Evolutionary conservation across 1,140 invertebrate species (phyloP), one percentile per base, ranked within the genome.

Genomic region (Sinella curviseta): DNA sequence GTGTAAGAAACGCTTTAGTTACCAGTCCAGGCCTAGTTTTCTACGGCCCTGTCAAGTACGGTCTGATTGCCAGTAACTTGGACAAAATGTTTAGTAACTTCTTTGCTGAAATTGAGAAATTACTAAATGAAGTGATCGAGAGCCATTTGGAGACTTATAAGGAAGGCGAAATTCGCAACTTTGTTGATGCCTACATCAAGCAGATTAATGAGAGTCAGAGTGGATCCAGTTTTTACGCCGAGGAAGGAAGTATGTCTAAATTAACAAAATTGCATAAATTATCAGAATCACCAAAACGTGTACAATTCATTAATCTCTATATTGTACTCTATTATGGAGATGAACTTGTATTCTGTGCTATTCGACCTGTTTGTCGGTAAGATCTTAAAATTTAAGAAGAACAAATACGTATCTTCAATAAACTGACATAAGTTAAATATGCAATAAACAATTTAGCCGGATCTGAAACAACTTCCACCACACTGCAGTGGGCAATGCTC

Each of bases 161-260:
- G 78, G 84, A 88, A 80, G 82, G 89, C 30, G 89, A 90, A 48
- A 91, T 92, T 1, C 89, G 92, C 74, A 94, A 96, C 87, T 91
- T 96, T 28, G 95, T 97, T 90, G 94, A 96, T 84, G 90, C 91
- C 14, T 96, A 95, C 85, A 87, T 96, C 24, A 89, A 77, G 24
- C 75, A 82, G n/a, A 76, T 70, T 4, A 77, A 79, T 8, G 31
- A 26, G 35, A 48, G 16, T 20, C 24, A 20, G 0, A 26, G 39
- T 0, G 54, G n/a, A 12, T 77, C 78, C 8, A 79, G 78, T 57
- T 82, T 82, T 77, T 33, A 79, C 31, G 12, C 17, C 8, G 78
- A 82, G 28, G 81, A 82, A 60, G 81, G 81, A 76, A 74, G 81
- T 79, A 77, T 74, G 28, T 0, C 14, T 35, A 57, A 8, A 36